These are phyloP conservation scores for Teleogryllus oceanicus DNA, from an alignment of 2,888 invertebrate species.

Conservation along the genomic window DNA sequence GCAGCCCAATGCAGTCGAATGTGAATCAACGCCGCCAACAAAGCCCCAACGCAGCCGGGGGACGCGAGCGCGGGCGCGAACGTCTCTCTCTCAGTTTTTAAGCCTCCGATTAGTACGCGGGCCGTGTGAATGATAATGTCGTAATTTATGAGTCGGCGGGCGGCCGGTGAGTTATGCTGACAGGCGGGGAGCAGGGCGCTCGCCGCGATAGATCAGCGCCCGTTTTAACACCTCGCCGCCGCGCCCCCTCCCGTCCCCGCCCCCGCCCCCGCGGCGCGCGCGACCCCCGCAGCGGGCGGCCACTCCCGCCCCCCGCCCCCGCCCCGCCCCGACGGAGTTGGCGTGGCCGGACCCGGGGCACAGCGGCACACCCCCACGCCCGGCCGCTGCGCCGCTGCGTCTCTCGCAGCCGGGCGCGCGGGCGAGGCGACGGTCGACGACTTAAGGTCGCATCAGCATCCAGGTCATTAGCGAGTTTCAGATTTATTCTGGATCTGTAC, in stretches of 20 bases:
- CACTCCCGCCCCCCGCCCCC: neutral
- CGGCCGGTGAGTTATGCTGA: slow-evolving; percentile 32
- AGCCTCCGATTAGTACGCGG: slow-evolving; percentile 9
- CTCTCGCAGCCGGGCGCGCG: no score
- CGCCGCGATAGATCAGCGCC: slow-evolving; percentile 30
- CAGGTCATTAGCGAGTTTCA: no score
- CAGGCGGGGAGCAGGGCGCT: slow-evolving; percentile 27
- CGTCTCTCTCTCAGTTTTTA: slow-evolving; percentile 18
- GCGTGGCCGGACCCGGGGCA: no score
- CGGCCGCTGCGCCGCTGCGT: no score
- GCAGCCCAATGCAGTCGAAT: no score
- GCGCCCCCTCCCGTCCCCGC: neutral
- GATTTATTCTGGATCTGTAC: no score
- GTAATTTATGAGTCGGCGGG: slow-evolving; percentile 30
- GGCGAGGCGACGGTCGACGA: no score
- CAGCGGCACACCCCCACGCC: no score
- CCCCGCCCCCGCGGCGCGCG: neutral
- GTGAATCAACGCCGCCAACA: neutral
- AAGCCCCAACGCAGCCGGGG: neutral
- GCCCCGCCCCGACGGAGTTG: neutral
- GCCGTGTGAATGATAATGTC: slow-evolving; percentile 33
- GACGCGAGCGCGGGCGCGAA: neutral
- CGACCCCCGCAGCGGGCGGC: slow-evolving; percentile 6
- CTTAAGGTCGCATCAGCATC: no score
- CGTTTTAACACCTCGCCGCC: slow-evolving; percentile 31